Percentiles rank a stretch among this genome's conserved stretches.
Conservation (phyloP, 2,113 vertebrate genomes). For the Rafetus swinhoei region DNA sequence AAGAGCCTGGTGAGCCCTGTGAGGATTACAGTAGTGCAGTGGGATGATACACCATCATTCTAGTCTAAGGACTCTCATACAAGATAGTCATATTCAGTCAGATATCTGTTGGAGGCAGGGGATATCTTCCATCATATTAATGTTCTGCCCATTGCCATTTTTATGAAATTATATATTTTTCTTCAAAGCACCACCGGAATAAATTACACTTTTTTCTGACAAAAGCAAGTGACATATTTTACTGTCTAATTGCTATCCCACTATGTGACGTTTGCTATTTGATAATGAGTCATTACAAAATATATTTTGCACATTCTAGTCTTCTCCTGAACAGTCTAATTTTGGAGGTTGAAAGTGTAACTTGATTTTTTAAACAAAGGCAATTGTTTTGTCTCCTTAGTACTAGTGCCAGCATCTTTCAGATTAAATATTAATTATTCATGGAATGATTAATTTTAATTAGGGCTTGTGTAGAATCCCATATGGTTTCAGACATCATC, state of each 20-base stretch:
- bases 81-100: neutral
- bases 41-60: neutral
- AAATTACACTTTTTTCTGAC: neutral
- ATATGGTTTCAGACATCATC: slow-evolving; percentile 52
- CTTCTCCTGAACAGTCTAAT: neutral
- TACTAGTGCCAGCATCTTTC: slow-evolving; percentile 27
- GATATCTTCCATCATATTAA: neutral
- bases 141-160: fast-evolving
- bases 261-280: neutral
- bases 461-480: slow-evolving; percentile 45
- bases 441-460: slow-evolving; percentile 70
- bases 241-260: neutral
- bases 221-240: neutral
- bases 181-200: neutral
- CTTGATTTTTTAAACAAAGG: slow-evolving; percentile 4
- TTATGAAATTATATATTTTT: neutral
- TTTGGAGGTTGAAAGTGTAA: slow-evolving; percentile 15
- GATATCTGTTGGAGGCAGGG: fast-evolving
- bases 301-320: neutral
- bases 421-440: slow-evolving; percentile 64
- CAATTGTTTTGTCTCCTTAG: slow-evolving; percentile 3
- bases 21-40: neutral
- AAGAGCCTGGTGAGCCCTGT: neutral
- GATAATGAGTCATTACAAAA: neutral
- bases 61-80: neutral